A percentile compares a stretch with the other conserved stretches of the same genome.
Evolutionary conservation across 2,888 invertebrate species (phyloP).

Genomic region (Onthophagus sagittarius): DNA sequence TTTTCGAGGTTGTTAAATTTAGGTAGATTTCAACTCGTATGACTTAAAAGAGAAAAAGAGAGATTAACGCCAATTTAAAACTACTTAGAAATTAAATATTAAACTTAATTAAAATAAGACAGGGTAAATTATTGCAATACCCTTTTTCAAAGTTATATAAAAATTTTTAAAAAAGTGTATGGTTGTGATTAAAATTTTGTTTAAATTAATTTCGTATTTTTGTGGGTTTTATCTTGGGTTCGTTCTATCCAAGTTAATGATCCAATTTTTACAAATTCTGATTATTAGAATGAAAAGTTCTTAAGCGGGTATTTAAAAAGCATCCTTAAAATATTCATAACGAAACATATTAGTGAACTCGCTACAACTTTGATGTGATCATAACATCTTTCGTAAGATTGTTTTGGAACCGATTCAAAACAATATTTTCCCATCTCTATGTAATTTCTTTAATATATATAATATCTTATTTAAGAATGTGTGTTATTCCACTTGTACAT

Average conservation of each 20-base stretch:
- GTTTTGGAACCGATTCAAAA: not conserved
- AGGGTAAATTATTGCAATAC: not conserved
- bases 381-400: not conserved
- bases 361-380: not conserved
- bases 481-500: not conserved
- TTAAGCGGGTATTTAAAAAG: constrained; percentile 9
- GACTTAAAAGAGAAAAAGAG: not conserved
- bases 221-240: not conserved
- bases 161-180: not conserved
- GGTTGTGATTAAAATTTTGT: not conserved
- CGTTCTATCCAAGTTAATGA: too few relatives aligned
- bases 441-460: not conserved
- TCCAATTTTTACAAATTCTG: not conserved
- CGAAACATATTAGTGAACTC: not conserved
- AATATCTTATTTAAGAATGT: not conserved
- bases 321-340: not conserved
- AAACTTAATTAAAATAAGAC: not conserved
- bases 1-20: not conserved
- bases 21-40: not conserved
- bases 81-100: not conserved
- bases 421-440: too few relatives aligned
- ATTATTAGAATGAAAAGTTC: not conserved
- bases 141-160: not conserved
- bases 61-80: not conserved
- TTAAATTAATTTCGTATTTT: not conserved